phyloP scores from a whole-genome alignment of 2,888 invertebrate species.

The Luperina testacea region DNA sequence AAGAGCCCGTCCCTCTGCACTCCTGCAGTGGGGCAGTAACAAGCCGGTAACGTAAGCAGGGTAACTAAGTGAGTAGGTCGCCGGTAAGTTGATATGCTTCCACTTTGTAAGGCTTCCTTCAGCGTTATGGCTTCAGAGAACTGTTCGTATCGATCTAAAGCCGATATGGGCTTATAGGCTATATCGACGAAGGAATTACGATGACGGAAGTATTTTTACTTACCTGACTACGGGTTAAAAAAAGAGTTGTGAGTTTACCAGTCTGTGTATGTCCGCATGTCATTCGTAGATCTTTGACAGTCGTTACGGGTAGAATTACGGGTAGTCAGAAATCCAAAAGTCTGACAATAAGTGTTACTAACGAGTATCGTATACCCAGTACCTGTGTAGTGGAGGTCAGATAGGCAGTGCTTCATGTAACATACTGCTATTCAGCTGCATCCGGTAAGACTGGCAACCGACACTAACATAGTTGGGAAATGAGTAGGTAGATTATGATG shows the following conservation, averaged over 20 bases:
- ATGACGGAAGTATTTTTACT: neutral
- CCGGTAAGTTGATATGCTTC: neutral
- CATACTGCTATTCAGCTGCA: neutral
- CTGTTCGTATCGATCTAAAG: conserved; percentile 20
- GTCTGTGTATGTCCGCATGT: neutral
- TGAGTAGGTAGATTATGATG: neutral
- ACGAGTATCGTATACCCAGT: neutral
- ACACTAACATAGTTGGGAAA: too few species aligned
- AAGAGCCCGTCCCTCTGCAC: neutral
- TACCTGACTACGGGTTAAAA: neutral
- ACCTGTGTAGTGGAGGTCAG: neutral
- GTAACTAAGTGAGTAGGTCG: conserved; percentile 37
- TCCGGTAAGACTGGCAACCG: neutral
- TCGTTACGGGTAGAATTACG: neutral
- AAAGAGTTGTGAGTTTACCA: neutral
- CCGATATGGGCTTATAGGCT: conserved; percentile 12
- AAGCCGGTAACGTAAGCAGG: neutral
- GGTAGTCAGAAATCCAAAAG: neutral
- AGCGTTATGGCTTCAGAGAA: conserved; percentile 24
- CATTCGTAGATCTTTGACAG: neutral
- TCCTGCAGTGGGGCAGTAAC: neutral
- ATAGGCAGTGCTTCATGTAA: neutral
- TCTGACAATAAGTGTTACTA: neutral
- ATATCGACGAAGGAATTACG: neutral
- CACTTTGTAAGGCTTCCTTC: conserved; percentile 9